Percentiles rank a stretch among this genome's conserved stretches.
These are phyloP conservation scores for Telmatherina bonti DNA, from an alignment of 2,797 vertebrate species.

Conservation along the genomic window DNA sequence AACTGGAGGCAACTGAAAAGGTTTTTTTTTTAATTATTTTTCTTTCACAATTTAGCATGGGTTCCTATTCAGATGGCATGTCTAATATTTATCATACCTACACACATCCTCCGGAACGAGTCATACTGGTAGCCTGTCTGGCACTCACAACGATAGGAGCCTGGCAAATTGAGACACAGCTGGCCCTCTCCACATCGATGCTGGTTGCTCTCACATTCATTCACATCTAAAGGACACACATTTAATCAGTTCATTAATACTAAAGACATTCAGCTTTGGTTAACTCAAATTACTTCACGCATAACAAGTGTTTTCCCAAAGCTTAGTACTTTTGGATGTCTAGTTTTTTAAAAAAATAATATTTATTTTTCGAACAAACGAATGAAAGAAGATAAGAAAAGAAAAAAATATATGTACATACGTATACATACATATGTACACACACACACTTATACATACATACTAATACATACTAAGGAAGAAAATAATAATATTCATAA, in stretches of 20 bases:
- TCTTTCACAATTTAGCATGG: background rate
- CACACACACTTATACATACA: too few species aligned
- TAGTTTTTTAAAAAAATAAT: too few species aligned
- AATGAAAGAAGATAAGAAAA: too few species aligned
- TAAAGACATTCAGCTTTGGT: background rate
- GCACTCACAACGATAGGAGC: constrained; percentile 93
- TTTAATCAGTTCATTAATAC: background rate
- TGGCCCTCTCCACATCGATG: constrained; percentile 90
- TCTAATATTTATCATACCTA: constrained; percentile 82
- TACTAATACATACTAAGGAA: too few species aligned
- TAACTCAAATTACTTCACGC: too few species aligned
- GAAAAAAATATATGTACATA: too few species aligned
- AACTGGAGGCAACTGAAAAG: background rate
- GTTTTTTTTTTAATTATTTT: background rate
- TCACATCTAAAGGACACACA: constrained; percentile 83
- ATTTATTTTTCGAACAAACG: too few species aligned
- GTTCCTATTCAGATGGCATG: background rate
- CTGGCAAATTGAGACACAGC: constrained; percentile 91
- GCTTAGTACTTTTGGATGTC: too few species aligned
- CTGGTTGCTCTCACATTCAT: constrained; percentile 88
- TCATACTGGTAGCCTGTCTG: constrained; percentile 92
- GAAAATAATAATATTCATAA: too few species aligned
- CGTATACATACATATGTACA: too few species aligned
- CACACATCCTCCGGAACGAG: constrained; percentile 86
- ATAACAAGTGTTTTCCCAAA: too few species aligned